Percentiles rank a stretch among this genome's conserved stretches.
phyloP scores from a whole-genome alignment of 2,797 vertebrate genomes.

The Agapornis canus region DNA sequence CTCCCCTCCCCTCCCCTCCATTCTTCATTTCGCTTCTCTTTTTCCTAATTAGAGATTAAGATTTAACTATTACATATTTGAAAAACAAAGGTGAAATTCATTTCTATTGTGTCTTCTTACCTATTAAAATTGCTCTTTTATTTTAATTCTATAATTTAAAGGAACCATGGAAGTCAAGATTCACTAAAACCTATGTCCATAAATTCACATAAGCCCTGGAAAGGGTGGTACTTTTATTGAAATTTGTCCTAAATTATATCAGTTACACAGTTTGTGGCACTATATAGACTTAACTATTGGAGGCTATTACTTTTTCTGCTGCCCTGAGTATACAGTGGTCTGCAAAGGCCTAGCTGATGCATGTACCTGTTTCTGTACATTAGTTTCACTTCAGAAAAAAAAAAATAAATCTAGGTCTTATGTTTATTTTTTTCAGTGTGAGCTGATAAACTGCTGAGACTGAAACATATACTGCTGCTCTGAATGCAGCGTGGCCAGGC shows the following conservation, averaged over 20 bases:
- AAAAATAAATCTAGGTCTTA: neutral
- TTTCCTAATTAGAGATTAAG: neutral
- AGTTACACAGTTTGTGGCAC: neutral
- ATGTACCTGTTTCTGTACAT: neutral
- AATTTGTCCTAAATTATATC: neutral
- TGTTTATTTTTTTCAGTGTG: neutral
- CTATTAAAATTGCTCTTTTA: neutral
- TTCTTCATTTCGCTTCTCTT: neutral
- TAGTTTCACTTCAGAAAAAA: neutral
- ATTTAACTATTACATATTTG: neutral
- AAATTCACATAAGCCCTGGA: constrained; percentile 19
- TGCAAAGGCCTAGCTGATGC: neutral
- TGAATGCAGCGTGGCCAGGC: neutral
- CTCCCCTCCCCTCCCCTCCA: no score
- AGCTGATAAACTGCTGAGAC: neutral
- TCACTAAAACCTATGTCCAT: neutral
- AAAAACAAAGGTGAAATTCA: neutral
- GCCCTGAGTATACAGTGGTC: neutral
- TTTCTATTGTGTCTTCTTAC: neutral
- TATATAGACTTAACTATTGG: neutral
- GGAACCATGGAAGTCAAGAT: neutral
- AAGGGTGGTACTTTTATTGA: neutral
- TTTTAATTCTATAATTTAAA: constrained; percentile 33
- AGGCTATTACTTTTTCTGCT: neutral
- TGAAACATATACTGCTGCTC: neutral